Evolutionary conservation across 2,888 invertebrate genomes (phyloP), one percentile per base, ranked within the genome.

Genomic region (Oscheius onirici): DNA sequence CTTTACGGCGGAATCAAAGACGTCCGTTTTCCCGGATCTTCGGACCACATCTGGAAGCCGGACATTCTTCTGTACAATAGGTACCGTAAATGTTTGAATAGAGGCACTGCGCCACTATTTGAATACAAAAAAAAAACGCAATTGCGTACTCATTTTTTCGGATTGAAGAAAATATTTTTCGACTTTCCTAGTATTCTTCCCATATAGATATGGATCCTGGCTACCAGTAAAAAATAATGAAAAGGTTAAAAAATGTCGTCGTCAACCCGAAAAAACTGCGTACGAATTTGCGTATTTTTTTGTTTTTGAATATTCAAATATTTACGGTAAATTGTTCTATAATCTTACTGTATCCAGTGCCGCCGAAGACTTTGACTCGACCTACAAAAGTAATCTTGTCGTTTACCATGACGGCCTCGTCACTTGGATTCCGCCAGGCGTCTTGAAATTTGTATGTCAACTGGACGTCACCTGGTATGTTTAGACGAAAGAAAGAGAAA

Each of bases 11-110:
- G 83, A 8, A 83, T 83, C 65, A 77, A 74, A 2, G 84, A 84
- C 66, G 78, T 84, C 52, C 78, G 84, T 55, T 83, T 84, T 58
- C 83, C 82, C 20, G 84, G 84, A n/a, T 73, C 78, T 0, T 70
- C 78, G 5, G 84, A 83, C 69, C 84, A 84, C 26, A 91, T 97
- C 86, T 97, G 97, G 97, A 96, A 95, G 90, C 97, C 97, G 80
- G 79, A 79, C 58, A 73, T 83, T 34, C 71, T 83, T 11, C 72
- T 83, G n/a, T 83, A 83, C 70, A 83, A 82, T 34, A 81, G 80
- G 82, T 80, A 41, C 10, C 20, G 26, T n/a, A 24, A n/a, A n/a
- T n/a, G n/a, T n/a, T n/a, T n/a, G n/a, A n/a, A n/a, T n/a, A n/a
- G n/a, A n/a, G n/a, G n/a, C n/a, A n/a, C n/a, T n/a, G n/a, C n/a